These are phyloP conservation scores for Seriola quinqueradiata DNA, from an alignment of 2,113 vertebrate genomes.

Conservation along the genomic window DNA sequence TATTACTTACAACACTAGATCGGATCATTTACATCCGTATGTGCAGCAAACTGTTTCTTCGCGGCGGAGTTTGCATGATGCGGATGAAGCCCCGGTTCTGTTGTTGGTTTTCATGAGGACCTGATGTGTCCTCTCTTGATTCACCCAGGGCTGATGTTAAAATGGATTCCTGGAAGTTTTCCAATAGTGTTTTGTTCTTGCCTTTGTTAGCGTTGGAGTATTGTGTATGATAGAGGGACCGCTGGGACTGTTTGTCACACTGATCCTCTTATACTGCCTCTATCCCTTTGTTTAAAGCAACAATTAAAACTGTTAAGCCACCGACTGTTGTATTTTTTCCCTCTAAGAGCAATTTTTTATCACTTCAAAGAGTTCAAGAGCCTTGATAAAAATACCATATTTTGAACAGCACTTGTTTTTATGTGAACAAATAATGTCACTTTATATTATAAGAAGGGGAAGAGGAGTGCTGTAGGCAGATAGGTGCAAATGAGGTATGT, in stretches of 20 bases:
- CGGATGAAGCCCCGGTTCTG: background rate
- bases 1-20: background rate
- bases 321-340: constrained; percentile 51
- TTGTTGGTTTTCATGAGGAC: constrained; percentile 11
- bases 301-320: constrained; percentile 79
- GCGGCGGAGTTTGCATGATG: background rate
- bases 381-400: constrained; percentile 64
- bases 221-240: constrained; percentile 67
- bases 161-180: constrained; percentile 77
- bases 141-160: constrained; percentile 62
- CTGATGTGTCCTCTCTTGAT: constrained; percentile 40
- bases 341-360: constrained; percentile 62
- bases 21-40: background rate
- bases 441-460: constrained; percentile 40
- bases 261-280: constrained; percentile 75
- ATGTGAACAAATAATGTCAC: constrained; percentile 60
- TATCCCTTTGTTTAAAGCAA: constrained; percentile 76
- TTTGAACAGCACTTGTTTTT: constrained; percentile 56
- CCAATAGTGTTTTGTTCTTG: constrained; percentile 70
- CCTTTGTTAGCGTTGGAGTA: constrained; percentile 69
- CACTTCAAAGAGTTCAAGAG: constrained; percentile 70
- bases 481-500: constrained; percentile 1
- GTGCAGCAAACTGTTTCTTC: background rate
- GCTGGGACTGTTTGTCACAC: constrained; percentile 71
- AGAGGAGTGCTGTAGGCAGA: constrained; percentile 27